Evolutionary conservation across 2,113 vertebrate species (phyloP), one percentile per base, ranked within the genome.

Genomic region (Sprattus sprattus): DNA sequence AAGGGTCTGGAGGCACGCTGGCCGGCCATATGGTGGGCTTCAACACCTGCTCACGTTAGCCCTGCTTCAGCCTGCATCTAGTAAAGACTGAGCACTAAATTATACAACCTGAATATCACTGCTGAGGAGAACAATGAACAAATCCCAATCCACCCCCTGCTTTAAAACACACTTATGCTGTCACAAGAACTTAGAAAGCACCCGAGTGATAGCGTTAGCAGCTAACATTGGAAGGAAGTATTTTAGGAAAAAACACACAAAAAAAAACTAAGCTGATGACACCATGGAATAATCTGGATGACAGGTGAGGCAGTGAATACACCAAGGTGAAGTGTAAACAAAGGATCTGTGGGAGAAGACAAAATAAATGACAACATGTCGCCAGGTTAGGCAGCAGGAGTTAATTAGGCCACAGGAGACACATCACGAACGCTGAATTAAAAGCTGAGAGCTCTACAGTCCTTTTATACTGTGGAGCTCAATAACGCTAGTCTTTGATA

Each of bases 1-100:
- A 50, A 86, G 84, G 87, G 84, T 85, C 78, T 64, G 67, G 84
- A 86, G 81, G 64, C 93, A 91, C 89, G 92, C 92, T 92, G 92
- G 78, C 82, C 81, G 80, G 85, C 92, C 94, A 95, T 94, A 93
- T 94, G 94, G 90, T 89, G 88, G 87, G 83, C 87, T 91, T 91
- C 82, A 47, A 88, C 86, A 83, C 71, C 81, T 87, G 89, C 86
- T 88, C 87, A 86, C 83, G 87, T 86, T 91, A 54, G 71, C 25
- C 25, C 71, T 1, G 32, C 71, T 44, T 32, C 71, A 78, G 64
- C 64, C 71, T 78, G 71, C 28, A 78, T 78, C 71, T 78, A 78
- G 64, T 54, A 89, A 87, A 90, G 86, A 25, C 80, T 25, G 71
- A 78, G 60, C 57, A 50, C 57, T 81, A 81, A 67, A 81, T 57